Evolutionary conservation across 2,113 vertebrate genomes (phyloP).

Genomic region (Eclectus roratus): DNA sequence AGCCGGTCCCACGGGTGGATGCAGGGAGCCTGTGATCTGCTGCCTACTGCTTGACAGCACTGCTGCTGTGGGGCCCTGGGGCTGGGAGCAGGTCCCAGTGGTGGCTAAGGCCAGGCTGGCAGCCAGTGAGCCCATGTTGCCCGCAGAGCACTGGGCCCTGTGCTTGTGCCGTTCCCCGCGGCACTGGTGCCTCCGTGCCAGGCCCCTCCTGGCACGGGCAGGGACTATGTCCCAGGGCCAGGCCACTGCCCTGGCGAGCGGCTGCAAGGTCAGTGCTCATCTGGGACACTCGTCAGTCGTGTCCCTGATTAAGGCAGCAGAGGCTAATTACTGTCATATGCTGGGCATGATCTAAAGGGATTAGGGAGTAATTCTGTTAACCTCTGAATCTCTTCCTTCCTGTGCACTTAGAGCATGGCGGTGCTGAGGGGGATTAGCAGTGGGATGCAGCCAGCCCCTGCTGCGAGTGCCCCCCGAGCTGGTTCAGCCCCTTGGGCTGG

Average conservation of each 20-base stretch:
- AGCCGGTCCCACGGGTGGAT: fast-evolving
- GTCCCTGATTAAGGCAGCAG: conserved; percentile 33
- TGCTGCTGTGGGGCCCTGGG: background rate
- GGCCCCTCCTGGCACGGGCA: background rate
- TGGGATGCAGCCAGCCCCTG: background rate
- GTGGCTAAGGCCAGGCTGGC: background rate
- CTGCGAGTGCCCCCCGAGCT: background rate
- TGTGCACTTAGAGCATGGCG: background rate
- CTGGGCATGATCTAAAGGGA: conserved; percentile 43
- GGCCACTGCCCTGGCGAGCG: background rate
- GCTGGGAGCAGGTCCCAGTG: background rate
- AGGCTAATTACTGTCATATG: conserved; percentile 66
- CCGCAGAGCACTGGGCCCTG: background rate
- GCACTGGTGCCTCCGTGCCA: background rate
- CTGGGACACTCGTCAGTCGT: background rate
- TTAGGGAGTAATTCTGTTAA: conserved; percentile 54
- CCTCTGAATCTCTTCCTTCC: conserved; percentile 55
- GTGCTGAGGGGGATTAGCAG: background rate
- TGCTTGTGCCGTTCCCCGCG: fast-evolving
- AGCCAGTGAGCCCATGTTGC: background rate
- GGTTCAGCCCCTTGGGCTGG: background rate
- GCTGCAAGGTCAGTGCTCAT: background rate
- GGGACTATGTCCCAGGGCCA: background rate
- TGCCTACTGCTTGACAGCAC: background rate
- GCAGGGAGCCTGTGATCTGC: background rate